Base-by-base conservation (phyloP, 2,888 invertebrate species). In the Parnassius apollo region DNA sequence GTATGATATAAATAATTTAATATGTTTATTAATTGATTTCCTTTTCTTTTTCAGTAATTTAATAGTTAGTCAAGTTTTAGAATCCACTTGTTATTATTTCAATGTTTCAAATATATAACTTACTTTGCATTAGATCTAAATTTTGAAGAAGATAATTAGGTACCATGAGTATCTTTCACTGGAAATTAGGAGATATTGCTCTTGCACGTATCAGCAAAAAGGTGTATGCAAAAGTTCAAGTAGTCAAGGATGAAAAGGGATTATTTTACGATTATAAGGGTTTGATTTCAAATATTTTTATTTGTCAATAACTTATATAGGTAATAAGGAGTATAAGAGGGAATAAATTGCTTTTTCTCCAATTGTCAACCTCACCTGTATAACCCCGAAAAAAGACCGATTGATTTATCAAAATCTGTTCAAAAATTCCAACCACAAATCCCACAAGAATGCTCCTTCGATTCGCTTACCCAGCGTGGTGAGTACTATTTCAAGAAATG, bases 181-280 rank as follows among this genome's bases (percentile, higher is more conserved):
- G 90, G 90, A 89, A 85, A 68, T 71, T 91, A 11, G 91, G 90
- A 10, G 91, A 91, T 59, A 71, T 88, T 49, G 88, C 91, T 10
- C 76, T 85, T 4, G 91, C 90, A 25, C 81, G 82, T 73, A 70
- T 91, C 59, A 78, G 83, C 62, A 85, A 83, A 72, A 86, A 86
- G 78, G 78, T 86, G 61, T 90, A 87, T 60, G 81, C 87, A 1
- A 88, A 85, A 73, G 89, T 91, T 9, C 80, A 80, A 76, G 83
- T 91, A 55, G 78, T 88, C 12, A 91, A 89, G 75, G 77, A 90
- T 68, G 83, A 85, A 67, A 77, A 87, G 48, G 91, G 90, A 64
- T 69, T 88, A 65, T 91, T 91, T 79, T 82, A 81, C 65, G 91
- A 86, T 49, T 75, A 87, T 45, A 91, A 88, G 85, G 88, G 91